A percentile compares a stretch with the other conserved stretches of the same genome.
These are phyloP conservation scores for Eptesicus fuscus DNA, from an alignment of 2,113 vertebrate species.

Conservation along the genomic window DNA sequence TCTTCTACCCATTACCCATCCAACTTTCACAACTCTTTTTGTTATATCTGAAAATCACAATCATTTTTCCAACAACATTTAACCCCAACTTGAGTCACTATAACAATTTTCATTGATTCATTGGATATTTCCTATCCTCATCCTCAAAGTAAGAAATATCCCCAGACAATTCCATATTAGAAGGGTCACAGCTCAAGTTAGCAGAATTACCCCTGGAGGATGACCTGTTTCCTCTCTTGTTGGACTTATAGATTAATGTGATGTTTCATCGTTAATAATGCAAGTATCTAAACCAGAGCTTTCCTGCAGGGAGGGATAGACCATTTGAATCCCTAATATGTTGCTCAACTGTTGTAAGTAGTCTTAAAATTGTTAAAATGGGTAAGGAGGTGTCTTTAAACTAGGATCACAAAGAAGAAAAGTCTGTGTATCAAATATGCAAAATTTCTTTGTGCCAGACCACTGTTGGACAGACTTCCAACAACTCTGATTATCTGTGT, in stretches of 20 bases:
- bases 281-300: background rate
- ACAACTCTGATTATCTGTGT: background rate
- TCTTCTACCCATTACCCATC: background rate
- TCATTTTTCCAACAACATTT: constrained; percentile 26
- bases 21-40: constrained; percentile 31
- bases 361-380: constrained; percentile 3
- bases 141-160: background rate
- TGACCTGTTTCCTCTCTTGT: background rate
- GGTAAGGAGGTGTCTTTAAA: background rate
- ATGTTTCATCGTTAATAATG: background rate
- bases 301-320: background rate
- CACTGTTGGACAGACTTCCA: background rate
- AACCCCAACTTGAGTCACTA: constrained; percentile 11
- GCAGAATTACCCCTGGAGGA: background rate
- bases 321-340: background rate
- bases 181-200: background rate
- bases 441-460: constrained; percentile 17
- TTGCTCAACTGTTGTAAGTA: background rate
- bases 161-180: background rate
- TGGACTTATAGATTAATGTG: background rate
- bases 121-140: background rate
- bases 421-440: background rate
- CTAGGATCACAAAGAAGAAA: background rate
- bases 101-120: background rate
- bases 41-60: constrained; percentile 1